Evolutionary conservation across 2,113 vertebrate species (phyloP).

Genomic region (Apteryx owenii): DNA sequence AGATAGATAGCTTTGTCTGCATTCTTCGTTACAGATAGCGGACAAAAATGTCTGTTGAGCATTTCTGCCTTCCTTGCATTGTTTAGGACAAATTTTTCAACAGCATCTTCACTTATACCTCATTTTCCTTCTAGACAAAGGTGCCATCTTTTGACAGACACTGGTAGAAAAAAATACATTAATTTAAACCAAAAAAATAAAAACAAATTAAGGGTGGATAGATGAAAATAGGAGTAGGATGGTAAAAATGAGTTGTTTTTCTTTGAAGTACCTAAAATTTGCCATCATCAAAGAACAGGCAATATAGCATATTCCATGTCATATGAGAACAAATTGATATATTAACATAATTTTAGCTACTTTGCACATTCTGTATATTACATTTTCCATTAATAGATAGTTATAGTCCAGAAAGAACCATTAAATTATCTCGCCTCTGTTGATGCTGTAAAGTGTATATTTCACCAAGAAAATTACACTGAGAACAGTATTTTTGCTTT

Average conservation of each 20-base stretch:
- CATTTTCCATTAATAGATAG: not conserved
- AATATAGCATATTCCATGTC: not conserved
- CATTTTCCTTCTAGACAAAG: not conserved
- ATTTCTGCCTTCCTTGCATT: not conserved
- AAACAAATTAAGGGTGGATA: not conserved
- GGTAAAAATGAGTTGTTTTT: not conserved
- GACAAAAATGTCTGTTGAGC: not conserved
- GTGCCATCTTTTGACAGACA: not conserved
- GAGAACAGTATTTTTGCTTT: not conserved
- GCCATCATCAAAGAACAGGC: not conserved
- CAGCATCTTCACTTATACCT: not conserved
- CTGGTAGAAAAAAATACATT: not conserved
- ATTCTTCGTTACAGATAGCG: not conserved
- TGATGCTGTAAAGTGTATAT: not conserved
- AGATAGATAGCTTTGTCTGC: not conserved
- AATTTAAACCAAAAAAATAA: not conserved
- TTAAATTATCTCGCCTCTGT: not conserved
- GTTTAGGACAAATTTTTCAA: not conserved
- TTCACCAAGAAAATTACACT: not conserved
- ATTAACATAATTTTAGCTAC: not conserved
- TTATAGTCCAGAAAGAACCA: not conserved
- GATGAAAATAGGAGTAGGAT: not conserved
- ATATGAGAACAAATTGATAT: not conserved
- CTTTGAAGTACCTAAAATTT: not conserved
- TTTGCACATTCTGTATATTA: not conserved